A percentile compares a stretch with the other conserved stretches of the same genome.
These are phyloP conservation scores for Okapia johnstoni DNA, from an alignment of 2,113 vertebrate genomes.

Conservation along the genomic window DNA sequence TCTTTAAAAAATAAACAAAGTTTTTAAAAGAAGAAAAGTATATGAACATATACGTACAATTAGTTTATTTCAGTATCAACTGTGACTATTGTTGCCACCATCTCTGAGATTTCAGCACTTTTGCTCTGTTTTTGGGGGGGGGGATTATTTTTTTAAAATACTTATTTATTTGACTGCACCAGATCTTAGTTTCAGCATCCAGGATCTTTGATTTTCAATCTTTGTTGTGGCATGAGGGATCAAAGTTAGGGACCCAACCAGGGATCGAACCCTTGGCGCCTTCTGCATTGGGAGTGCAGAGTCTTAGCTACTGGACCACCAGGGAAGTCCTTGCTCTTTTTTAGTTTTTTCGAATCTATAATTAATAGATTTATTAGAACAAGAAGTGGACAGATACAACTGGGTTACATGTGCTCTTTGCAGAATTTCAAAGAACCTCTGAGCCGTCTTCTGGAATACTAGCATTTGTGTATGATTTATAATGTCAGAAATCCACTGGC, in stretches of 20 bases:
- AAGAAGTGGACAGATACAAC: neutral
- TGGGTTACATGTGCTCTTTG: neutral
- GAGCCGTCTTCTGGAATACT: neutral
- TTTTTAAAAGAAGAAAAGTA: too few species aligned
- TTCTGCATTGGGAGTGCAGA: too few species aligned
- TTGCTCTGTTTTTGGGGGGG: neutral
- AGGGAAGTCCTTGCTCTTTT: neutral
- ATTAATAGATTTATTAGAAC: neutral
- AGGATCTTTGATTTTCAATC: too few species aligned
- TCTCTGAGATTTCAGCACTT: neutral
- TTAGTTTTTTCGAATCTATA: neutral
- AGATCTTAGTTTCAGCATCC: too few species aligned
- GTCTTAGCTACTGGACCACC: too few species aligned
- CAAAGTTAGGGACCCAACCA: too few species aligned
- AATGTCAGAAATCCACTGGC: neutral
- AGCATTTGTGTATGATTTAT: neutral
- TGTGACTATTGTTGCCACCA: neutral
- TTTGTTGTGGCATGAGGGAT: too few species aligned
- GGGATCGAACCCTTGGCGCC: too few species aligned
- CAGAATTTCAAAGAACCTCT: neutral
- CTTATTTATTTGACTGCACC: too few species aligned
- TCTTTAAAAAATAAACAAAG: neutral
- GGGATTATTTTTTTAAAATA: too few species aligned
- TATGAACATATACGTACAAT: neutral
- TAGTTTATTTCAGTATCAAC: neutral